These are phyloP conservation scores for Lamproptera curius DNA, from an alignment of 2,888 invertebrate genomes.

Conservation along the genomic window DNA sequence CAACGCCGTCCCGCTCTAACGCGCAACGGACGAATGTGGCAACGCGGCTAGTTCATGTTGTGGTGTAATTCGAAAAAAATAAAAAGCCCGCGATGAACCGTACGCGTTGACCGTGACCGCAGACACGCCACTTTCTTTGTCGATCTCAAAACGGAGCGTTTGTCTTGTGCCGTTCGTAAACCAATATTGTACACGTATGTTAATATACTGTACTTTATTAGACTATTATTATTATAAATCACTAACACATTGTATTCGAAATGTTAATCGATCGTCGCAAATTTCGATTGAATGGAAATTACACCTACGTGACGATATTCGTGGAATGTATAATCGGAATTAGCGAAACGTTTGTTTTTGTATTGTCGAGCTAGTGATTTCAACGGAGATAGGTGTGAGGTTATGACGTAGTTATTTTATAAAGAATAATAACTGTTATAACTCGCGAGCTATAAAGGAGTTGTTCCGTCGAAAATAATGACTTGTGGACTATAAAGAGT, in stretches of 20 bases:
- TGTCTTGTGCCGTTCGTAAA: too few relatives aligned
- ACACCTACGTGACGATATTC: too few relatives aligned
- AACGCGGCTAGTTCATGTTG: slow-evolving; percentile 45
- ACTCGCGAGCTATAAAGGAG: slow-evolving; percentile 22
- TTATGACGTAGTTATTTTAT: slow-evolving; percentile 25
- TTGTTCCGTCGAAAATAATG: too few relatives aligned
- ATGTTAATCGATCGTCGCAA: background rate
- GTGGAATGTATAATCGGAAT: too few relatives aligned
- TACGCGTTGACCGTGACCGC: slow-evolving; percentile 69
- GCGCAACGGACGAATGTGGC: slow-evolving; percentile 36
- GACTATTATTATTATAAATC: too few relatives aligned
- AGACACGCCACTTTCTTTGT: slow-evolving; percentile 63
- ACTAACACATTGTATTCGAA: background rate
- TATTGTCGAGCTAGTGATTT: background rate
- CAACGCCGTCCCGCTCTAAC: slow-evolving; percentile 55
- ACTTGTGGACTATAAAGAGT: too few relatives aligned
- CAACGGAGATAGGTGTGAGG: slow-evolving; percentile 24
- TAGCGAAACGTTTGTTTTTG: too few relatives aligned
- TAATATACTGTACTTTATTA: too few relatives aligned
- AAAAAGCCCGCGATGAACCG: slow-evolving; percentile 59
- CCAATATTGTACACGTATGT: too few relatives aligned
- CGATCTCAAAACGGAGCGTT: too few relatives aligned
- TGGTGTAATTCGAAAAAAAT: slow-evolving; percentile 71
- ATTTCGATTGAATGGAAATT: background rate
- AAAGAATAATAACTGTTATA: too few relatives aligned